Evolutionary conservation across 2,888 invertebrate genomes (phyloP).

Genomic region (Philereme transversata): DNA sequence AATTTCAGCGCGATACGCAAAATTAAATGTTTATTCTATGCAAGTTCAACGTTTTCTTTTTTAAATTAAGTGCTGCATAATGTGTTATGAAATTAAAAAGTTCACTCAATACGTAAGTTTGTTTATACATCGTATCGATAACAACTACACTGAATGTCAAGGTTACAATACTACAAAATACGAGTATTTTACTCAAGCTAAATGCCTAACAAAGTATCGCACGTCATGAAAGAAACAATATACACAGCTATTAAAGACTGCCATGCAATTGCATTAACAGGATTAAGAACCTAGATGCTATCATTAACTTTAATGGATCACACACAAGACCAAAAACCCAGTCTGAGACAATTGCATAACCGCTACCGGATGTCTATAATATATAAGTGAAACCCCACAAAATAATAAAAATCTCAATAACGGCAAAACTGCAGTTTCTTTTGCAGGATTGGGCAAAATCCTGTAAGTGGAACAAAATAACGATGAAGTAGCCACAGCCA

Average conservation of each 20-base stretch:
- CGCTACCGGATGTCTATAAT: constrained; percentile 8
- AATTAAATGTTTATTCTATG: too few species aligned
- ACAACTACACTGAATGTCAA: constrained; percentile 35
- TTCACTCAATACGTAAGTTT: constrained; percentile 22
- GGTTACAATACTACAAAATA: constrained; percentile 36
- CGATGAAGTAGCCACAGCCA: not conserved
- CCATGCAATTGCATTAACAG: not conserved
- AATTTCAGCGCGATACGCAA: too few species aligned
- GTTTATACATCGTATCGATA: constrained; percentile 24
- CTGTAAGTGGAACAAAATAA: too few species aligned
- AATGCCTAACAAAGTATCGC: not conserved
- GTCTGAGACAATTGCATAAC: constrained; percentile 10
- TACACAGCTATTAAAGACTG: not conserved
- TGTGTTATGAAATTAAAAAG: constrained; percentile 15
- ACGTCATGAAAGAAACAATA: constrained; percentile 5
- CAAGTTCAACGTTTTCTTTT: too few species aligned
- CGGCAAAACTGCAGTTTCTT: too few species aligned
- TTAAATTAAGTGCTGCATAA: constrained; percentile 7
- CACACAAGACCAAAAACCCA: constrained; percentile 1
- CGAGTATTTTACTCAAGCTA: constrained; percentile 19
- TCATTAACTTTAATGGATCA: not conserved
- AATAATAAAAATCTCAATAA: not conserved
- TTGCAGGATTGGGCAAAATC: too few species aligned
- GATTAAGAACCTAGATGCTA: not conserved
- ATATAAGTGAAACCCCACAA: constrained; percentile 2